phyloP scores from a whole-genome alignment of 2,797 vertebrate species.

The Dromococcyx pavoninus region DNA sequence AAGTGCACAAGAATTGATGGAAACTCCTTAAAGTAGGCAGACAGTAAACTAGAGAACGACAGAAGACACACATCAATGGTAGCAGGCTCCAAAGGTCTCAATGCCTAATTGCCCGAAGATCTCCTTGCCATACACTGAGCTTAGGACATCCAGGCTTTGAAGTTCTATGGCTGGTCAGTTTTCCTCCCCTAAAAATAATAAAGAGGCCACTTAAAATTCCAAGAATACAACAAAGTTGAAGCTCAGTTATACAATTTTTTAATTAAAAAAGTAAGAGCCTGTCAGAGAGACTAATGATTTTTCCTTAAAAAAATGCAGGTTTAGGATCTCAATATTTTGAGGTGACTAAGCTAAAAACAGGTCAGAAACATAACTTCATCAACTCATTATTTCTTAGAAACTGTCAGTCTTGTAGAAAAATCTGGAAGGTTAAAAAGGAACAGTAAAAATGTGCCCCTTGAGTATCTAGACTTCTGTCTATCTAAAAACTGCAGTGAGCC shows the following conservation, averaged over 20 bases:
- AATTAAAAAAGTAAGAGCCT: not conserved
- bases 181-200: not conserved
- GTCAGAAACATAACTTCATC: not conserved
- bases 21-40: not conserved
- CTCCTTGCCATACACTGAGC: not conserved
- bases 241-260: not conserved
- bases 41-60: not conserved
- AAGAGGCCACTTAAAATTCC: not conserved
- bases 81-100: not conserved
- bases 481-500: not conserved
- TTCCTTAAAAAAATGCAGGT: not conserved
- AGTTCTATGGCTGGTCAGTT: not conserved
- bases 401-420: not conserved
- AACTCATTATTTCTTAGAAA: not conserved
- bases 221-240: not conserved
- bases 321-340: not conserved
- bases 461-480: not conserved
- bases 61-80: not conserved
- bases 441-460: accelerated
- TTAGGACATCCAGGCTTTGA: not conserved
- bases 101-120: not conserved
- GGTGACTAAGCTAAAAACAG: not conserved
- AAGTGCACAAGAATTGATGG: not conserved
- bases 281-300: not conserved
- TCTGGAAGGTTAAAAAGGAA: not conserved